These are phyloP conservation scores for Zelleria hepariella DNA, from an alignment of 2,888 invertebrate genomes.

Conservation along the genomic window DNA sequence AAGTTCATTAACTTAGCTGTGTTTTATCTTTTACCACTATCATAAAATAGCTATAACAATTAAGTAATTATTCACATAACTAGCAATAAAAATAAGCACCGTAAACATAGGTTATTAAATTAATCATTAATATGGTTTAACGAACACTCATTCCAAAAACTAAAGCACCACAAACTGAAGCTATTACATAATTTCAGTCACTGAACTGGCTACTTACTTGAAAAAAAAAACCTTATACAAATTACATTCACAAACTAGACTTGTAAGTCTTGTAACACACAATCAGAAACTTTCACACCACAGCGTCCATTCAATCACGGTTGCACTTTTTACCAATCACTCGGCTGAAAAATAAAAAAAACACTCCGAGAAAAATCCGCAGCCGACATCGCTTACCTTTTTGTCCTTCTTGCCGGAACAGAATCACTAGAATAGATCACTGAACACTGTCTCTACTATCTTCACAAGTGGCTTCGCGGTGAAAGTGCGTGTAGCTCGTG, in stretches of 20 bases:
- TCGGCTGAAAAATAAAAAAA: not conserved
- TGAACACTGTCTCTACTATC: slow-evolving; percentile 36
- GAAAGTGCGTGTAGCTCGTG: slow-evolving; percentile 64
- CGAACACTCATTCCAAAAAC: too few species aligned
- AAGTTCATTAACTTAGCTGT: too few species aligned
- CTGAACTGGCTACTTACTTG: slow-evolving; percentile 10
- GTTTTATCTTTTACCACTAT: too few species aligned
- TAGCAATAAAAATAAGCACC: too few species aligned
- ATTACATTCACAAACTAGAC: slow-evolving; percentile 19
- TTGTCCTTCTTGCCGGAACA: not conserved
- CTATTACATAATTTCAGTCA: slow-evolving; percentile 3
- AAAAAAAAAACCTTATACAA: slow-evolving; percentile 4
- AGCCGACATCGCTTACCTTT: slow-evolving; percentile 43
- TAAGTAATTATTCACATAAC: too few species aligned
- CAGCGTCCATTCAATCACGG: slow-evolving; percentile 20
- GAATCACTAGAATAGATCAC: slow-evolving; percentile 39
- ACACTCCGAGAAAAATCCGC: not conserved
- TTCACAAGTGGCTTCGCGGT: slow-evolving; percentile 50
- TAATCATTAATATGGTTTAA: not conserved
- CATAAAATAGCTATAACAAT: too few species aligned
- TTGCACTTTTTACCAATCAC: slow-evolving; percentile 21
- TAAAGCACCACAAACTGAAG: not conserved
- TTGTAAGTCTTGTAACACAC: not conserved
- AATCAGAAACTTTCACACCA: slow-evolving; percentile 21
- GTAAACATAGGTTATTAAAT: too few species aligned